These are phyloP conservation scores for Centropus unirufus DNA, from an alignment of 2,113 vertebrate species.

Conservation along the genomic window DNA sequence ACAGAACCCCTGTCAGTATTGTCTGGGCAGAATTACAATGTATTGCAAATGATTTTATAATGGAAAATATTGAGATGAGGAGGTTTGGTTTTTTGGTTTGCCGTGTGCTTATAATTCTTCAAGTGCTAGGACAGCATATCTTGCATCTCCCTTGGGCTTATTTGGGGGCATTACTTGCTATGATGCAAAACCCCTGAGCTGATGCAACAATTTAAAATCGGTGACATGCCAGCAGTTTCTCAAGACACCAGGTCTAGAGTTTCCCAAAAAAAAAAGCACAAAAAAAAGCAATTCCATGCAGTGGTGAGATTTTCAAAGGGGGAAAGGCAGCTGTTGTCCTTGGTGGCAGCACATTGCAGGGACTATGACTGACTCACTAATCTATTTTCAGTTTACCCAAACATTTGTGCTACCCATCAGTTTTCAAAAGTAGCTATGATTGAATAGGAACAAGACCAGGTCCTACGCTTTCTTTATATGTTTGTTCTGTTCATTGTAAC, in stretches of 20 bases:
- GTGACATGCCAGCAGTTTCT: slow-evolving; percentile 25
- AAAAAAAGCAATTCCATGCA: neutral
- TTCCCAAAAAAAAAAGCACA: neutral
- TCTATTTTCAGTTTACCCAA: neutral
- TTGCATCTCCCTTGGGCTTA: slow-evolving; percentile 23
- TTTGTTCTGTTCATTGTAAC: neutral
- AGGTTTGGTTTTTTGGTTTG: slow-evolving; percentile 59
- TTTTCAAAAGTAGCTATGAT: neutral
- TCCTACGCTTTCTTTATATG: neutral
- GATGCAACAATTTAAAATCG: slow-evolving; percentile 42
- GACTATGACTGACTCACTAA: neutral
- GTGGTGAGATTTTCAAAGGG: slow-evolving; percentile 27
- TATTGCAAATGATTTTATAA: neutral
- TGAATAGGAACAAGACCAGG: neutral
- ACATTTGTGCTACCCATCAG: neutral
- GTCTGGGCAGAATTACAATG: neutral
- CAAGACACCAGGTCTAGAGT: neutral
- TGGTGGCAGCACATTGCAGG: neutral
- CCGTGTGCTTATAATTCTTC: slow-evolving; percentile 56
- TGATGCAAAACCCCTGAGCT: slow-evolving; percentile 49
- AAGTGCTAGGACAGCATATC: slow-evolving; percentile 25
- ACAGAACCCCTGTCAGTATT: neutral
- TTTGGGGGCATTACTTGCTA: slow-evolving; percentile 56
- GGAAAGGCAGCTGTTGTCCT: neutral
- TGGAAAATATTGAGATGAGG: neutral